phyloP scores from a whole-genome alignment of 2,888 invertebrate genomes.

The Bombylius major region DNA sequence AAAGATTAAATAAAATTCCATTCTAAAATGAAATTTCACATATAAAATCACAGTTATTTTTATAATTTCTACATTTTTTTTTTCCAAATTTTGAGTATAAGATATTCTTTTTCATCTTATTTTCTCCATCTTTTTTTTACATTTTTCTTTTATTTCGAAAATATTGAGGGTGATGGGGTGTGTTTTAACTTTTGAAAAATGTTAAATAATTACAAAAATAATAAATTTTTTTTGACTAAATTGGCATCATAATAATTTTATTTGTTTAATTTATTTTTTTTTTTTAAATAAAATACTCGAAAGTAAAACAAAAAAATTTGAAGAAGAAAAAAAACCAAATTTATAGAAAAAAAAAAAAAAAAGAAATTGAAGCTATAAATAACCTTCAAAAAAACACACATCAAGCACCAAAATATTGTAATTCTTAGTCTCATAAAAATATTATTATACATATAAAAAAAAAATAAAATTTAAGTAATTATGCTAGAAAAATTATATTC shows the following conservation, averaged over 20 bases:
- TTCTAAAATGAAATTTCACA: too few relatives aligned
- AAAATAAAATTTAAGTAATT: background rate
- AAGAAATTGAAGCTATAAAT: background rate
- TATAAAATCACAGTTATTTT: too few relatives aligned
- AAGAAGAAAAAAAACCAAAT: too few relatives aligned
- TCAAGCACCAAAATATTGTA: background rate
- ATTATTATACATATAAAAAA: background rate
- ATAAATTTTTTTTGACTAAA: background rate
- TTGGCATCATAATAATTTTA: background rate
- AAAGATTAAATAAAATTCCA: too few relatives aligned
- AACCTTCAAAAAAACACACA: slow-evolving; percentile 2
- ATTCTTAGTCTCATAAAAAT: background rate
- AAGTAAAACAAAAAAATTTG: background rate
- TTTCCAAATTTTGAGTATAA: too few relatives aligned
- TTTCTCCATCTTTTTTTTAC: background rate
- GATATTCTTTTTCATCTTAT: too few relatives aligned
- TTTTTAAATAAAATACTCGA: background rate
- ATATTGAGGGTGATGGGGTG: slow-evolving; percentile 6
- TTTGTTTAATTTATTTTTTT: background rate
- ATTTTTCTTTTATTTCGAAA: background rate
- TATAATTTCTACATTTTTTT: too few relatives aligned
- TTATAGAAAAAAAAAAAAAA: background rate
- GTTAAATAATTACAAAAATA: background rate
- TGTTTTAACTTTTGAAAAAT: slow-evolving; percentile 4
- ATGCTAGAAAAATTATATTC: background rate